Evolutionary conservation across 2,888 invertebrate species (phyloP).

Genomic region (Thymelicus sylvestris): DNA sequence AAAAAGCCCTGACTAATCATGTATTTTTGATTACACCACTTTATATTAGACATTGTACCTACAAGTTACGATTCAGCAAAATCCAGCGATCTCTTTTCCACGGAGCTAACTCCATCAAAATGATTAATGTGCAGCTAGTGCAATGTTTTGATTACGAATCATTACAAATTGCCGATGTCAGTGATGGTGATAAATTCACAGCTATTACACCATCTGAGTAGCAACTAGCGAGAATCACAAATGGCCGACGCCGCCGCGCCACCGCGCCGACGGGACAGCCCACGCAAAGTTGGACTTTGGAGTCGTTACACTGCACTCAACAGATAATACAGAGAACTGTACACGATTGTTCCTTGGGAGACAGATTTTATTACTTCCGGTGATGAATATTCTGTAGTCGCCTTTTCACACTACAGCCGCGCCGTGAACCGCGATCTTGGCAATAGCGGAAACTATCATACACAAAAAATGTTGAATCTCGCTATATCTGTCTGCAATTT

Average conservation of each 20-base stretch:
- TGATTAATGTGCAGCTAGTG: constrained; percentile 8
- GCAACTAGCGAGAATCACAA: constrained; percentile 30
- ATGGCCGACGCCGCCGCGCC: constrained; percentile 19
- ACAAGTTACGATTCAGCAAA: neutral
- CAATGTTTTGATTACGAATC: constrained; percentile 29
- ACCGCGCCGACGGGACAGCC: constrained; percentile 24
- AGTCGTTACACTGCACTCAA: constrained; percentile 29
- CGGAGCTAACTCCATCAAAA: neutral
- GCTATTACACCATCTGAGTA: constrained; percentile 38
- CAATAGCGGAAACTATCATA: no score
- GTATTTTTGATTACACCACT: no score
- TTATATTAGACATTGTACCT: no score
- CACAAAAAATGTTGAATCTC: no score
- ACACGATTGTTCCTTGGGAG: constrained; percentile 9
- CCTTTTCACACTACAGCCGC: neutral
- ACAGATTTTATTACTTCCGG: constrained; percentile 10
- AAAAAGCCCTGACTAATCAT: no score
- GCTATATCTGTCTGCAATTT: no score
- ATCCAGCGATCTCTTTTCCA: neutral
- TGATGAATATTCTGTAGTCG: constrained; percentile 4
- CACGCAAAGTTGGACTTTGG: constrained; percentile 34
- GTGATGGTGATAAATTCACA: constrained; percentile 29
- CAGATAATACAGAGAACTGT: constrained; percentile 13
- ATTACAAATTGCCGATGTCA: constrained; percentile 36
- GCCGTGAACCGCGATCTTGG: no score